Conservation (phyloP, 2,888 invertebrate species). For the Desoria tigrina region DNA sequence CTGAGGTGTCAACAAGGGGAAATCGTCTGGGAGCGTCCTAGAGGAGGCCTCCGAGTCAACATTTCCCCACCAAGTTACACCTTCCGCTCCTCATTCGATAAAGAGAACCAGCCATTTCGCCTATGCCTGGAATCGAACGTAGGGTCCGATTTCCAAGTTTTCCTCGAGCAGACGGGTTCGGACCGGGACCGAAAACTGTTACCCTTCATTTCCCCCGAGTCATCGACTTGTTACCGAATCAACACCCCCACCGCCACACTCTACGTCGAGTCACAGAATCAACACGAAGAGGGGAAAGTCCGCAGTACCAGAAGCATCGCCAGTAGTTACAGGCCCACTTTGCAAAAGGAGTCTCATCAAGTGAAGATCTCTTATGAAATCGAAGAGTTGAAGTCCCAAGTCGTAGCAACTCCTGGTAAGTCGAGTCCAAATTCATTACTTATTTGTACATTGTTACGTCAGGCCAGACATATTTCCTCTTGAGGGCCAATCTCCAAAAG, state of each 20-base stretch:
- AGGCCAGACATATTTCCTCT: no score
- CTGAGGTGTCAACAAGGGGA: conserved; percentile 35
- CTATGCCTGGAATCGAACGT: conserved; percentile 27
- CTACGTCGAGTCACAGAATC: conserved; percentile 25
- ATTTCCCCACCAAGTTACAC: conserved; percentile 29
- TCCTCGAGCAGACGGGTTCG: conserved; percentile 19
- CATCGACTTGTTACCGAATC: conserved; percentile 32
- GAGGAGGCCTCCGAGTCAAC: conserved; percentile 37
- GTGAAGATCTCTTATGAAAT: conserved; percentile 38
- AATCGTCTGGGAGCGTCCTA: conserved; percentile 31
- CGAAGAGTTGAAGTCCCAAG: conserved; percentile 21
- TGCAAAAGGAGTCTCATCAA: conserved; percentile 10
- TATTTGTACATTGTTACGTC: no score
- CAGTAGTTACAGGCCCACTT: conserved; percentile 11
- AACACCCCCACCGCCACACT: conserved; percentile 23
- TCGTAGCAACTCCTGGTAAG: no score
- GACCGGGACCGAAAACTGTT: conserved; percentile 14
- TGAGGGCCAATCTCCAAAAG: no score
- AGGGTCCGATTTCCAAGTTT: conserved; percentile 27
- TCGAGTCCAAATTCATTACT: no score
- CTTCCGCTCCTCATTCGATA: not conserved
- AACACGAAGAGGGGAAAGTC: not conserved
- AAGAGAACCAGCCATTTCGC: conserved; percentile 15
- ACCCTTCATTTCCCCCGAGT: conserved; percentile 25
- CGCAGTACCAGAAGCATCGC: not conserved